These are phyloP conservation scores for Ataeniobius toweri DNA, from an alignment of 2,797 vertebrate genomes.

Conservation along the genomic window DNA sequence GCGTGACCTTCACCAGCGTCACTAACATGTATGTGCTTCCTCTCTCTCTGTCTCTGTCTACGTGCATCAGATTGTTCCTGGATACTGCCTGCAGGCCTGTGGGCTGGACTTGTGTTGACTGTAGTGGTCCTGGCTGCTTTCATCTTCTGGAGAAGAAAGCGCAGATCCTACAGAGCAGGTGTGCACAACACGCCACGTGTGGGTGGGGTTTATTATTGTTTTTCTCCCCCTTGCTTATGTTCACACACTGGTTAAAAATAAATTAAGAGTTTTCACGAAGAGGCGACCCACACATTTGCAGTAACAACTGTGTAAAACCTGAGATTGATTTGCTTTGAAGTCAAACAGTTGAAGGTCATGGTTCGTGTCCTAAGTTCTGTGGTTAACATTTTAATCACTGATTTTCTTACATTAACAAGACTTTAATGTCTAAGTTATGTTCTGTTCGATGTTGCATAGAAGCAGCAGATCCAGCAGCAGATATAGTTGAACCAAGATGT, in stretches of 20 bases:
- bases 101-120: conserved; percentile 71
- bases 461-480: neutral
- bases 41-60: neutral
- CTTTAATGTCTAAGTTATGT: neutral
- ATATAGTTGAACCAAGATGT: neutral
- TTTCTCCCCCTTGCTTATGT: conserved; percentile 4
- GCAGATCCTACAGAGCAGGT: conserved; percentile 60
- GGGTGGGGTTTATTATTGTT: neutral
- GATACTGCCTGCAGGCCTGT: conserved; percentile 71
- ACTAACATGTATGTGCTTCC: neutral
- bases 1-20: neutral
- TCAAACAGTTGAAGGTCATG: conserved; percentile 38
- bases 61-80: conserved; percentile 64
- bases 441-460: neutral
- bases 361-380: neutral
- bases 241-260: neutral
- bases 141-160: conserved; percentile 58
- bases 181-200: conserved; percentile 9
- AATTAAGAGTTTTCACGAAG: neutral
- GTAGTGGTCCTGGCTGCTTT: conserved; percentile 53
- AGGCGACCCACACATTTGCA: neutral
- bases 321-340: conserved; percentile 33
- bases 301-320: conserved; percentile 11
- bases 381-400: neutral
- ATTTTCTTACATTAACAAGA: neutral